Evolutionary conservation across 2,113 vertebrate species (phyloP).

Genomic region (Pachypanchax playfairii): DNA sequence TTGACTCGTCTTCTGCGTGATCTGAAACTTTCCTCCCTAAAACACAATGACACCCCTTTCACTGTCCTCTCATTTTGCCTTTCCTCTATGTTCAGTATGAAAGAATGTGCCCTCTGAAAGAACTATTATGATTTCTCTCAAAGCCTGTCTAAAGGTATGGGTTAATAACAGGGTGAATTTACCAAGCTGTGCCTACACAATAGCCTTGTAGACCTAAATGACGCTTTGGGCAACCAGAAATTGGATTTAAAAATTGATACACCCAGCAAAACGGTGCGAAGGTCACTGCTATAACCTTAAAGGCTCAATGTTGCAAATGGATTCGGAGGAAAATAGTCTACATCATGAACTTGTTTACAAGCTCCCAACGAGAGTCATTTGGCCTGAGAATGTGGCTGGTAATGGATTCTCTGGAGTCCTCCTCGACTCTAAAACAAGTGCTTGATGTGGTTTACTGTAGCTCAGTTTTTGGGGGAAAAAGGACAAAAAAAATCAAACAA

Average conservation of each 20-base stretch:
- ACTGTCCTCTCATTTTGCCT: slow-evolving; percentile 6
- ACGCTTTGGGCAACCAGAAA: slow-evolving; percentile 43
- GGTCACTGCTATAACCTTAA: slow-evolving; percentile 48
- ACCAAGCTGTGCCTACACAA: slow-evolving; percentile 43
- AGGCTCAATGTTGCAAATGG: slow-evolving; percentile 25
- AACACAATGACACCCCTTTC: slow-evolving; percentile 41
- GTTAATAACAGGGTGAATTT: slow-evolving; percentile 53
- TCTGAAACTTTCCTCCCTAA: slow-evolving; percentile 41
- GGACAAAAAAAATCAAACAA: background rate
- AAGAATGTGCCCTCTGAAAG: slow-evolving; percentile 10
- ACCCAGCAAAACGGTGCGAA: slow-evolving; percentile 49
- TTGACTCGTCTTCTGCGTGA: slow-evolving; percentile 47
- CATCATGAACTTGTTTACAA: slow-evolving; percentile 45
- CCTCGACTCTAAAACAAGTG: slow-evolving; percentile 28
- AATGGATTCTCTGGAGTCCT: slow-evolving; percentile 49
- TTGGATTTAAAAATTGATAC: slow-evolving; percentile 68
- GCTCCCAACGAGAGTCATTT: slow-evolving; percentile 29
- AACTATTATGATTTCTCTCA: slow-evolving; percentile 34
- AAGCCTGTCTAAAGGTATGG: slow-evolving; percentile 39
- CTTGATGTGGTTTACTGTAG: slow-evolving; percentile 35
- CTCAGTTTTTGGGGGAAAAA: slow-evolving; percentile 10
- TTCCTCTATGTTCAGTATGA: background rate
- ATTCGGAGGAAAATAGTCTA: slow-evolving; percentile 39
- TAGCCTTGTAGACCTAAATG: slow-evolving; percentile 43
- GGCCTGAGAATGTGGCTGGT: slow-evolving; percentile 27